Base-by-base conservation (phyloP, 2,888 invertebrate species). In the Apamea crenata region DNA sequence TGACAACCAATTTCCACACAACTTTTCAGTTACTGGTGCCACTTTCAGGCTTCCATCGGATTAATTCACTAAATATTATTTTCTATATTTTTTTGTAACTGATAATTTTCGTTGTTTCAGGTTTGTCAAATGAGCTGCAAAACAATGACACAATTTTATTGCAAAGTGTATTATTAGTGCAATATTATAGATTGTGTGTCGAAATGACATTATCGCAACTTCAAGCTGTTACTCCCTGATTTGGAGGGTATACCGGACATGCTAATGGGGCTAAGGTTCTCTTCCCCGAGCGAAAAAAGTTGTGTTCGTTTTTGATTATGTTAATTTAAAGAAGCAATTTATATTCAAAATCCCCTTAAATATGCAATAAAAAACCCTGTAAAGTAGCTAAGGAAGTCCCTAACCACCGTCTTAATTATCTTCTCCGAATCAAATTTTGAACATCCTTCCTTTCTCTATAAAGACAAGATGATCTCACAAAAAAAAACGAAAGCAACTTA, bases 211-310 rank as follows among this genome's bases (percentile, higher is more conserved):
- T 44, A 25, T 36, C 32, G 29, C 16, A 18, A 61, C 14, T 10
- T 70, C 25, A 32, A n/a, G 16, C 29, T 50, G 69, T 79, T 84
- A 61, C 74, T 56, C 53, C 70, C 80, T 53, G 32, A 16, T 78
- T 69, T 25, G n/a, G 21, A 66, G 72, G 12, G 4, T 47, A n/a
- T 61, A 8, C 47, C 21, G 36, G 14, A 53, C 29, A 72, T 59
- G 40, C 44, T 29, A 78, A 66, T 74, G 10, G 59, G 44, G 16
- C 8, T 29, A 71, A 56, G n/a, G 0, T 47, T 56, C 36, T 21
- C 36, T 73, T 78, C 53, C 50, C 25, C 59, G 36, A 68, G 2
- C 5, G 1, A 29, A 44, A 67, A 18, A 2, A 12, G 10, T 29
- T 25, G 16, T 29, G 8, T 61, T 61, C 36, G 61, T 76, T 44